These are phyloP conservation scores for Cephalotes varians DNA, from an alignment of 2,888 invertebrate species.

Conservation along the genomic window DNA sequence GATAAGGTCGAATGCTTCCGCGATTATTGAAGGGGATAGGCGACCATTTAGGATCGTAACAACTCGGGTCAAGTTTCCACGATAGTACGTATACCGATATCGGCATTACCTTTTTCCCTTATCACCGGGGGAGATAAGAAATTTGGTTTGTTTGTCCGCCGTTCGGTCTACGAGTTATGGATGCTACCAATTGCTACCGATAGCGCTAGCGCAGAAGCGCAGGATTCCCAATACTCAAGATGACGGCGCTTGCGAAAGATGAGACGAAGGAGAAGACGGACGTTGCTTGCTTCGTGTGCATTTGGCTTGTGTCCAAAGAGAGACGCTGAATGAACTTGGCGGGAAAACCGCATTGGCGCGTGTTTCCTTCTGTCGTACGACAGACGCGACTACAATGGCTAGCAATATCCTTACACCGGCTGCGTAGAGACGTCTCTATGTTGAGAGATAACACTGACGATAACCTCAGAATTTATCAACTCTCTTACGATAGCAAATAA, in stretches of 20 bases:
- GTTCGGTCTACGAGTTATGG: constrained; percentile 51
- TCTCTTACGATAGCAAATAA: constrained; percentile 32
- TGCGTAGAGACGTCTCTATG: constrained; percentile 46
- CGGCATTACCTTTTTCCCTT: constrained; percentile 28
- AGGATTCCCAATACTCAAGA: constrained; percentile 62
- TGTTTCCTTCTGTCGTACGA: constrained; percentile 65
- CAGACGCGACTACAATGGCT: constrained; percentile 61
- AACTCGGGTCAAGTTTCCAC: constrained; percentile 17
- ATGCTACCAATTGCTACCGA: constrained; percentile 23
- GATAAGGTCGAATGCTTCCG: constrained; percentile 41
- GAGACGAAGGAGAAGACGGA: constrained; percentile 41
- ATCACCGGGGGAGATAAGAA: constrained; percentile 34
- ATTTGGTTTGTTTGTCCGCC: constrained; percentile 44
- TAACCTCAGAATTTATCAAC: constrained; percentile 54
- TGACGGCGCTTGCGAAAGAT: constrained; percentile 59
- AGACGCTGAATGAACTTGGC: constrained; percentile 84
- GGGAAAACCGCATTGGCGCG: constrained; percentile 80
- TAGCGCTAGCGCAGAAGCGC: constrained; percentile 46
- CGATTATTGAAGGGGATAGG: constrained; percentile 28
- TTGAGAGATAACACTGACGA: constrained; percentile 47
- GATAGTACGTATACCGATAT: constrained; percentile 32
- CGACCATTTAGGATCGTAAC: constrained; percentile 15
- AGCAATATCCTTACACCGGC: constrained; percentile 54
- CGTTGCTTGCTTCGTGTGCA: constrained; percentile 69
- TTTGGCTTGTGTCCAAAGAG: constrained; percentile 84